Evolutionary conservation across 2,888 invertebrate genomes (phyloP), one percentile per base, ranked within the genome.

Genomic region (Bruchidius siliquastri): DNA sequence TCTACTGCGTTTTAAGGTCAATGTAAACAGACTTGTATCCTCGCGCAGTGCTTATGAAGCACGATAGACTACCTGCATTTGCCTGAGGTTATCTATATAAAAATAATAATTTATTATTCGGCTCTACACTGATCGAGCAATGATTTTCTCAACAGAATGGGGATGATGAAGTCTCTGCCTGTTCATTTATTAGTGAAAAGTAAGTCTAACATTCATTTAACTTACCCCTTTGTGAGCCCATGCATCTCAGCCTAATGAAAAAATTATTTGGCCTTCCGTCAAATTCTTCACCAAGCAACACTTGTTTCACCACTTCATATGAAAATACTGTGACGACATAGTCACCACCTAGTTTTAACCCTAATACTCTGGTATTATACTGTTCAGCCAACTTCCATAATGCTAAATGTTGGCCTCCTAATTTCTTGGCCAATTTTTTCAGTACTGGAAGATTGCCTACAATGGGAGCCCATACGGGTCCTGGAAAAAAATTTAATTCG

Each of bases 241-340:
- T 89, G 20, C 90, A 90, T 26, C 92, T 87, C 20, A 92, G 82
- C 32, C 89, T 87, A 20, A 90, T 84, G 79, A 92, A 92, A 80
- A 91, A 91, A 75, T 89, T 90, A 81, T 92, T 89, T 0, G 93
- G 93, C 22, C 93, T 85, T 0, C 90, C 92, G 74, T 90, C 90
- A 78, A 88, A 93, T 22, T 90, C 90, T 73, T 92, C 91, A 20
- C 86, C 84, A 0, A 86, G 84, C 70, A 92, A 86, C 0, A 92
- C 87, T 73, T 88, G 86, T 20, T 87, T 87, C 0, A 91, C 86
- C 0, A 88, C 78, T 0, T 88, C 84, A 79, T 88, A 88, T 0
- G 90, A 89, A 22, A 88, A 87, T 0, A 90, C 90, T 0, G 89
- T 88, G 0, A 91, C 87, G 0, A 90, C 86, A 6, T 86, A 83